Conservation (phyloP, 2,113 vertebrate species). For the Callospermophilus lateralis region DNA sequence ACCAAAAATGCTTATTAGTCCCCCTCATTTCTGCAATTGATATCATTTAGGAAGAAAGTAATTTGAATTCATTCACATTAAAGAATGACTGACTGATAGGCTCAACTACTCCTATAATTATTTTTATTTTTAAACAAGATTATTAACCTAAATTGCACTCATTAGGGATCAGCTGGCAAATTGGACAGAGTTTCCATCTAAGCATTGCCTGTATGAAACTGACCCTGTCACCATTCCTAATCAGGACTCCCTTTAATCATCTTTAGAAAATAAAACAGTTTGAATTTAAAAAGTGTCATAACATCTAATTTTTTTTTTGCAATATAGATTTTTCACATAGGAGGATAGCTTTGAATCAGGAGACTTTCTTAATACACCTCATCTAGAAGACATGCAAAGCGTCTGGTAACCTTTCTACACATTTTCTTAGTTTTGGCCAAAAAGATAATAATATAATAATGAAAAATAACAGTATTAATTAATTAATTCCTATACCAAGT, state of each 20-base stretch:
- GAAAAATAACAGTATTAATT: not conserved
- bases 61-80: constrained; percentile 80
- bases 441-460: constrained; percentile 6
- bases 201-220: constrained; percentile 30
- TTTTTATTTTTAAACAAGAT: constrained; percentile 83
- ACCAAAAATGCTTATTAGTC: constrained; percentile 57
- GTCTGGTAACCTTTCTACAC: not conserved
- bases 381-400: constrained; percentile 1
- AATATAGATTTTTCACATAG: not conserved
- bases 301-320: not conserved
- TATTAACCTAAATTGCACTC: constrained; percentile 83
- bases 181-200: constrained; percentile 49
- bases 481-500: not conserved
- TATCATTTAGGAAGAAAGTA: constrained; percentile 76
- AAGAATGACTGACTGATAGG: constrained; percentile 81
- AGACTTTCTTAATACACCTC: not conserved
- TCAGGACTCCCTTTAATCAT: not conserved
- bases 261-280: not conserved
- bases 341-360: not conserved
- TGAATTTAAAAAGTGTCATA: constrained; percentile 15
- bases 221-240: constrained; percentile 46
- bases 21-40: constrained; percentile 68
- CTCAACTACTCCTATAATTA: constrained; percentile 77
- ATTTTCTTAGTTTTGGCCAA: not conserved
- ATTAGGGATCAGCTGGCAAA: constrained; percentile 78